Evolutionary conservation across 2,888 invertebrate genomes (phyloP).

Genomic region (Eupithecia subfuscata): DNA sequence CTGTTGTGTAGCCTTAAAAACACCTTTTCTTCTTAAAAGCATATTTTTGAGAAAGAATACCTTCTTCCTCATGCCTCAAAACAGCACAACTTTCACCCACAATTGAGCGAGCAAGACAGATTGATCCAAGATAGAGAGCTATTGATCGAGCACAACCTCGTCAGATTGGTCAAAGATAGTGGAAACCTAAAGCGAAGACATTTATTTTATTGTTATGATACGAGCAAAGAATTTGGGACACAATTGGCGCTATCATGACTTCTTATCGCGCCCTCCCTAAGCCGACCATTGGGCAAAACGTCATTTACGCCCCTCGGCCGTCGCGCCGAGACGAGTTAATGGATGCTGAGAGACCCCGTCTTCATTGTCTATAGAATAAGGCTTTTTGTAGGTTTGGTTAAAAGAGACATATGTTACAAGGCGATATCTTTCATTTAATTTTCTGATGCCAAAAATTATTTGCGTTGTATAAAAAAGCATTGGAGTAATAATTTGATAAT

Average conservation of each 20-base stretch:
- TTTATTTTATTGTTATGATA: slow-evolving; percentile 41
- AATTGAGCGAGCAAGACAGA: neutral
- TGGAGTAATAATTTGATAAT: too few relatives aligned
- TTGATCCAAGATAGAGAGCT: neutral
- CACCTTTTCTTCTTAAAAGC: neutral
- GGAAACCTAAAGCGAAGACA: slow-evolving; percentile 3
- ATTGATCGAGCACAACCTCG: neutral
- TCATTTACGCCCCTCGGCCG: slow-evolving; percentile 69
- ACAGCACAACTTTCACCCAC: neutral
- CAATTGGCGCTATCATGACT: slow-evolving; percentile 54
- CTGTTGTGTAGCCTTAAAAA: neutral
- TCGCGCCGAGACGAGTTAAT: slow-evolving; percentile 22
- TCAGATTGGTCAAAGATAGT: neutral
- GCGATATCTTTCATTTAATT: neutral
- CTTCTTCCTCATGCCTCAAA: too few relatives aligned
- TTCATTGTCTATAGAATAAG: slow-evolving; percentile 19
- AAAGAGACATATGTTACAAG: neutral
- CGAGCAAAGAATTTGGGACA: slow-evolving; percentile 40
- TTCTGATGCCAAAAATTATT: neutral
- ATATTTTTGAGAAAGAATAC: neutral
- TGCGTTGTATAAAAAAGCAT: neutral
- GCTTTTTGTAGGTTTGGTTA: slow-evolving; percentile 10
- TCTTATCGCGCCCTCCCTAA: slow-evolving; percentile 62
- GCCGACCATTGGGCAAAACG: slow-evolving; percentile 71
- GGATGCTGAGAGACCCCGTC: slow-evolving; percentile 20